Conservation (phyloP, 2,113 vertebrate species). For the Romanogobio albipinnatus region DNA sequence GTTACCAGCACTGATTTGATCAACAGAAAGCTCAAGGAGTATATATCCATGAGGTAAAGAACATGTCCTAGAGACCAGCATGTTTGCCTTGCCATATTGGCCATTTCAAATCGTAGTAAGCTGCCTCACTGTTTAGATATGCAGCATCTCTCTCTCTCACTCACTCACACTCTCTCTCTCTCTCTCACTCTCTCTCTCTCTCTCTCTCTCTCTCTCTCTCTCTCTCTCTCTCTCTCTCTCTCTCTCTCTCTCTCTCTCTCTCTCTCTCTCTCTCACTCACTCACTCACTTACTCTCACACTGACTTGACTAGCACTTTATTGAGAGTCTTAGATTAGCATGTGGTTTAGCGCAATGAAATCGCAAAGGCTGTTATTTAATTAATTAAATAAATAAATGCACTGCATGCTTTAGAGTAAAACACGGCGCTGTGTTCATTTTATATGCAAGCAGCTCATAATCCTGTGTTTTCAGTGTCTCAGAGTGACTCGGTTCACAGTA, state of each 20-base stretch:
- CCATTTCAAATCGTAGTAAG: neutral
- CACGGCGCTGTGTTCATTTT: neutral
- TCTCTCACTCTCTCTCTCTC: neutral
- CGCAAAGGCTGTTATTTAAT: neutral
- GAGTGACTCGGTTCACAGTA: neutral
- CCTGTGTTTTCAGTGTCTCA: neutral
- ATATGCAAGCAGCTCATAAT: neutral
- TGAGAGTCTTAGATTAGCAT: neutral
- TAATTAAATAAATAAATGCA: neutral
- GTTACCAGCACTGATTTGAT: slow-evolving; percentile 96
- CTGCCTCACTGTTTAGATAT: neutral
- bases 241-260: too few relatives aligned
- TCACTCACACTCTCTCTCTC: neutral
- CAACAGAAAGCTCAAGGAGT: slow-evolving; percentile 95
- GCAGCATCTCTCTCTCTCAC: neutral
- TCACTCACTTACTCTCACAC: too few relatives aligned
- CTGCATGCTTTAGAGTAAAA: too few relatives aligned
- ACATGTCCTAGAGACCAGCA: neutral
- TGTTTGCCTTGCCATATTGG: neutral
- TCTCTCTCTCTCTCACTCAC: neutral
- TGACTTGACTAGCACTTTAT: neutral
- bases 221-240: neutral
- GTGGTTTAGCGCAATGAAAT: neutral
- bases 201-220: neutral
- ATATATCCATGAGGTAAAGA: slow-evolving; percentile 92